Evolutionary conservation across 2,888 invertebrate genomes (phyloP), one percentile per base, ranked within the genome.

Genomic region (Cryptocephalus moraei): DNA sequence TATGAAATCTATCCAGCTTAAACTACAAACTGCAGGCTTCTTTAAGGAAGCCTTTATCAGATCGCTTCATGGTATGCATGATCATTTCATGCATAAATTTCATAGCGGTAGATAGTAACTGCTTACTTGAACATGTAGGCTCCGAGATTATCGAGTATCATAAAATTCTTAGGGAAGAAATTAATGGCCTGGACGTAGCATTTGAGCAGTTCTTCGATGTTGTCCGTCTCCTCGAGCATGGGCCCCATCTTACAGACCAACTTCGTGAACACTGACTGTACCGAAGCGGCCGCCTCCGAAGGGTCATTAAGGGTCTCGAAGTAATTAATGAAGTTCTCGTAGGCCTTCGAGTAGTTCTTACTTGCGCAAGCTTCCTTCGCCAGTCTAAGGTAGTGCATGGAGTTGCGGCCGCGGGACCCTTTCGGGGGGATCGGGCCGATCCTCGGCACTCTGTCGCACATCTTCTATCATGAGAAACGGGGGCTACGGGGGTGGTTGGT

Each of bases 81-180:
- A n/a, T n/a, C n/a, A n/a, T n/a, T n/a, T n/a, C n/a, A n/a, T n/a
- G n/a, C n/a, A n/a, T n/a, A n/a, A n/a, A n/a, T n/a, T n/a, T n/a
- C n/a, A n/a, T n/a, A n/a, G n/a, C n/a, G n/a, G n/a, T 6, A 22
- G 6, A 2, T 22, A 22, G 2, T 22, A 6, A 41, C 11, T 33
- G 56, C 61, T 59, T 66, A 76, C 76, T 73, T 73, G 56, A 75
- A 71, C 46, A 76, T 63, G 57, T 73, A 73, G 22, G 70, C 68
- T 22, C 75, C 77, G 52, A 77, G 69, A 57, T 73, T 72, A 56
- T 73, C 75, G 22, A 75, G 57, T 43, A 77, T 66, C 43, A 69
- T 62, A 50, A 69, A 70, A 62, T 73, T 73, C 22, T 73, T 62
- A 13, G 75, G 74, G 56, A 73, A 75, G 44, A 75, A 62, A 50